Base-by-base conservation (phyloP, 2,888 invertebrate species). In the Apeira syringaria region DNA sequence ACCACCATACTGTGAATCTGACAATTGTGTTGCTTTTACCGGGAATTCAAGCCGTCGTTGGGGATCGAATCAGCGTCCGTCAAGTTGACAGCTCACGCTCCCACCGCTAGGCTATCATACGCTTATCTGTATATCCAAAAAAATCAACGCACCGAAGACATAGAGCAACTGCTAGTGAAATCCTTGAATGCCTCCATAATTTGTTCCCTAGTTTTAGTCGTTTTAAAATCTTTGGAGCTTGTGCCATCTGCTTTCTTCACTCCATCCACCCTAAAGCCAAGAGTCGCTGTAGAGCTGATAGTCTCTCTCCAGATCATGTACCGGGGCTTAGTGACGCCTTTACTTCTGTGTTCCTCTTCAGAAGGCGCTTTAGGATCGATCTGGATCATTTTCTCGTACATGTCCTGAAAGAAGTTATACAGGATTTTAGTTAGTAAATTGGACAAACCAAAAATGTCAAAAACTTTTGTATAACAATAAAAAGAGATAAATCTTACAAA, bases 301-400 rank as follows among this genome's bases (percentile, higher is more conserved):
- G 98, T 97, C 83, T 99, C 99, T 39, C 99, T 91, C 97, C 98
- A 98, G 28, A 98, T 92, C 97, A 97, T 97, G 82, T 98, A 96
- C 8, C 99, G 92, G 0, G 98, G 97, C 81, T 98, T 98, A 2
- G 98, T 98, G 1, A 98, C 96, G 9, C 97, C 98, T 86, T 96
- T 96, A 60, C 96, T 91, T 54, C 94, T 91, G 64, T 97, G 95
- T 78, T 98, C 98, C 74, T 98, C 98, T 36, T 95, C 94, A 17
- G 94, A 95, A 2, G 98, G 98, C 0, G 98, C 98, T 55, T 91
- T 91, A 1, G 95, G 93, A 77, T 98, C 98, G 31, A 98, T 96
- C 76, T 97, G 97, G 50, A 98, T 94, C 98, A 98, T 98, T 87
- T 98, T 98, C 64, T 98, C 97, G 74, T 98, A 98, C 98, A 98